Percentiles rank a stretch among this genome's conserved stretches.
Conservation (phyloP, 2,797 vertebrate species). For the Gymnodraco acuticeps region DNA sequence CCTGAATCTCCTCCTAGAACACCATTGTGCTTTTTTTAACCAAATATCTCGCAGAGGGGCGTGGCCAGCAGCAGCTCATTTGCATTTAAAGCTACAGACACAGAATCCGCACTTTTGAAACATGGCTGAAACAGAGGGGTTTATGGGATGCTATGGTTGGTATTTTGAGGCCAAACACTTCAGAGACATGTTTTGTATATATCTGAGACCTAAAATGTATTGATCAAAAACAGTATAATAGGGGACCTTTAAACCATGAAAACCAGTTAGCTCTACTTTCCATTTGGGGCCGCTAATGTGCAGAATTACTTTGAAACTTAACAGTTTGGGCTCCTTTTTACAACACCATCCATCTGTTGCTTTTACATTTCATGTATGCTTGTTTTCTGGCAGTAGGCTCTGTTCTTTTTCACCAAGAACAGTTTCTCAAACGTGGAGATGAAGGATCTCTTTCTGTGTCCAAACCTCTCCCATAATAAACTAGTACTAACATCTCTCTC, state of each 20-base stretch:
- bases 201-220: no score
- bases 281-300: neutral
- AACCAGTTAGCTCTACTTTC: neutral
- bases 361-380: neutral
- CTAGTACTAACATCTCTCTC: conserved; percentile 18
- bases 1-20: no score
- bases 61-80: no score
- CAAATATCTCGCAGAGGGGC: no score
- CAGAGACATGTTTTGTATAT: no score
- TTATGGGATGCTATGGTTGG: no score
- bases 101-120: no score
- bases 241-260: neutral
- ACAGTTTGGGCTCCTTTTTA: neutral
- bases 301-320: neutral
- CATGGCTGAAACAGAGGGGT: no score
- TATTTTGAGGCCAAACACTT: no score
- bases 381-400: neutral
- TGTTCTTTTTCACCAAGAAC: neutral
- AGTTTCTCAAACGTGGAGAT: neutral
- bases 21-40: no score
- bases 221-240: no score
- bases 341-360: conserved; percentile 1
- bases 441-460: neutral
- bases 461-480: conserved; percentile 13
- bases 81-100: no score